Base-by-base conservation (phyloP, 2,113 vertebrate species). In the Acrocephalus arundinaceus region DNA sequence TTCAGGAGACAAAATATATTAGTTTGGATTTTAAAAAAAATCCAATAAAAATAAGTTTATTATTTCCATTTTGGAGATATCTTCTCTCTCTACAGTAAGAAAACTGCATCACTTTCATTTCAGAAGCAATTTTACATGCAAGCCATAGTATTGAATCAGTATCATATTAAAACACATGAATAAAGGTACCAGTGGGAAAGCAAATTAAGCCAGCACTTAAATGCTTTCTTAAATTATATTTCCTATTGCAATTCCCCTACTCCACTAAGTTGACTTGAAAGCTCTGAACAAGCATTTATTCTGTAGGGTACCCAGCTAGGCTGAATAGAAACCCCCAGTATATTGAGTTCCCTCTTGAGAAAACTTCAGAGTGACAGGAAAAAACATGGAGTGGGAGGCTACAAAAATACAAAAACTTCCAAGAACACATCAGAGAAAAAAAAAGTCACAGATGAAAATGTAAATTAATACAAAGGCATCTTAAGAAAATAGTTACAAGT, bases 201-300 rank as follows among this genome's bases (percentile, higher is more conserved):
- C 93, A 96, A 90, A 83, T 88, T 77, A 95, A 93, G 48, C 25
- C 75, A 63, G 58, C 19, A 58, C 46, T 91, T 74, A 86, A 86
- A 94, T 39, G 39, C 10, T 59, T 65, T 77, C 74, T 79, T 59
- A 59, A 94, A 78, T 77, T 78, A 27, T 57, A 78, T 49, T n/a
- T 67, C 70, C 37, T 73, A 49, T 14, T 79, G 55, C 35, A 21
- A 80, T 91, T 77, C 79, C 48, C 22, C 28, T 48, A 77, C 43
- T 62, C 55, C 57, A 78, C 52, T 51, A 74, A 67, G 48, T n/a
- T 74, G 65, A 67, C 70, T 72, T 80, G 37, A 87, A 89, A 90
- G 39, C 57, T 72, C 54, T 67, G 55, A 77, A 51, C 20, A 83
- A 70, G 16, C 7, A 45, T 15, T 7, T 10, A 19, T 85, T 62